Evolutionary conservation across 2,113 vertebrate genomes (phyloP).

Genomic region (Phrynosoma platyrhinos): DNA sequence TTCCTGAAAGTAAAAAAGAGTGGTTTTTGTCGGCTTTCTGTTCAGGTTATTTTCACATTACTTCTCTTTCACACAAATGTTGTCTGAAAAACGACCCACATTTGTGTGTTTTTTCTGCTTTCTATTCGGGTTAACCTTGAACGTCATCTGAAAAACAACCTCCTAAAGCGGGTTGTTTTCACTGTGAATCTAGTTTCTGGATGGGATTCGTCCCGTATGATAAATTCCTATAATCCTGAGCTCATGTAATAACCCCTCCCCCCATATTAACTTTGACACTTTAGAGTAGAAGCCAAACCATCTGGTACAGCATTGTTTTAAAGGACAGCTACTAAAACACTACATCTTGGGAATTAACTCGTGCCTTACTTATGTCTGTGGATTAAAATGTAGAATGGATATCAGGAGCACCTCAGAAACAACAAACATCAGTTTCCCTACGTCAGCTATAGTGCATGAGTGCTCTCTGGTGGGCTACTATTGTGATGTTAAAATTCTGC

Average conservation of each 20-base stretch:
- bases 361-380: background rate
- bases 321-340: background rate
- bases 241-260: no score
- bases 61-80: no score
- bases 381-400: background rate
- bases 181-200: no score
- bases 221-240: background rate
- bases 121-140: no score
- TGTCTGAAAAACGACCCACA: no score
- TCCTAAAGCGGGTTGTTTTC: no score
- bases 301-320: background rate
- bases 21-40: no score
- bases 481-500: background rate
- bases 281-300: background rate
- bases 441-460: background rate
- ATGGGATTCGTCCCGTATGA: no score
- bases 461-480: constrained; percentile 22
- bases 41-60: no score
- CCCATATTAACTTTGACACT: background rate
- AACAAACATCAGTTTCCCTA: background rate
- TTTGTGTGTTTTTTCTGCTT: no score
- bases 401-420: background rate
- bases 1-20: no score
- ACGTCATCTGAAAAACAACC: no score
- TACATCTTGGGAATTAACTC: background rate